Base-by-base conservation (phyloP, 30 jellyfish, hydroid and myxozoan species). In the Chrysaora quinquecirrha region DNA sequence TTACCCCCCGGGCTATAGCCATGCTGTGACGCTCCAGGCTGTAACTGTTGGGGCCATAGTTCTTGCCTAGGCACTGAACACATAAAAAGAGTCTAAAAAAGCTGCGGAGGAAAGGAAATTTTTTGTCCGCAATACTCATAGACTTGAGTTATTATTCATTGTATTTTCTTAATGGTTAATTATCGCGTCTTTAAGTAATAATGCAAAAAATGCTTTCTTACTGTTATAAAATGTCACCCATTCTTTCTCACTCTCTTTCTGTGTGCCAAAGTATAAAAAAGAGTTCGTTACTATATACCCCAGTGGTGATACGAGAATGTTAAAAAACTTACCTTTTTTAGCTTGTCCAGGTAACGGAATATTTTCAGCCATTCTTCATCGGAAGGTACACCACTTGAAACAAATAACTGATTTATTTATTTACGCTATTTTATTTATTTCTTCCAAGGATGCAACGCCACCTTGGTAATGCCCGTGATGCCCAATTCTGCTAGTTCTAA, bases 401-500 rank as follows among this genome's bases (percentile, higher is more conserved):
- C 34, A 14, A 73, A 70, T 7, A 6, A 2, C 29, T 70, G 30
- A n/a, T n/a, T n/a, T n/a, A n/a, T n/a, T n/a, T n/a, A n/a, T n/a
- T n/a, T n/a, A n/a, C 14, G 72, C 82, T 3, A 2, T 27, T 70
- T 70, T 70, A 28, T 70, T 70, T 34, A 30, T 34, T 70, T 70
- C 72, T 27, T 70, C 82, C 30, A 70, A 33, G 30, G 30, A 32
- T 28, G 82, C 82, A 33, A 2, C 82, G 6, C 72, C 82, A 3
- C 82, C 82, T 70, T 70, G 82, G 32, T 34, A 34, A 34, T 34
- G 82, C 3, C 82, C 82, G 2, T 70, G 9, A 16, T 16, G 58
- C 16, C 58, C 58, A 6, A 16, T 43, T 43, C 58, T 43, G 16
- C 58, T 43, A 16, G 16, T 16, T 43, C 16, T 16, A 9, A 43